Conservation (phyloP, 2,797 vertebrate genomes). For the Falco naumanni region DNA sequence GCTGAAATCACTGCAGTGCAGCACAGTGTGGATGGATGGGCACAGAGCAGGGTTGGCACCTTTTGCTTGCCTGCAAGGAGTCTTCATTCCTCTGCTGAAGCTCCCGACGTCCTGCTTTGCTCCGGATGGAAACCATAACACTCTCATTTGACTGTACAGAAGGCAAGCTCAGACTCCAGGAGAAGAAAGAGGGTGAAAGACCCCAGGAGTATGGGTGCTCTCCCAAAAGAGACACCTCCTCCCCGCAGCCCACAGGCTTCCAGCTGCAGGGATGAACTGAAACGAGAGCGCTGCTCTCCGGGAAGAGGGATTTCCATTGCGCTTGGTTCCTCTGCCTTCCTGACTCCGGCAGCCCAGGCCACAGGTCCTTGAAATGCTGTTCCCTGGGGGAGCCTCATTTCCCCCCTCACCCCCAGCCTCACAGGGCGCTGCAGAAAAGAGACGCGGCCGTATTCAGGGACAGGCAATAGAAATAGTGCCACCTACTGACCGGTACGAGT, state of each 20-base stretch:
- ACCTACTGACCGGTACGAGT: slow-evolving; percentile 24
- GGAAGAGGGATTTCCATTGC: neutral
- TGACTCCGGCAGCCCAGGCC: neutral
- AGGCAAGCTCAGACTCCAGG: neutral
- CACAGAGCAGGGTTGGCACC: neutral
- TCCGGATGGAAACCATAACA: neutral
- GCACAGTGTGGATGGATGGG: neutral
- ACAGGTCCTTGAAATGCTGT: neutral
- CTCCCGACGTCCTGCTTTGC: neutral
- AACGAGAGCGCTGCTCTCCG: fast-evolving
- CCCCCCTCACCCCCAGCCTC: neutral
- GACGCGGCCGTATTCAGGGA: neutral
- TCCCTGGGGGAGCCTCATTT: neutral
- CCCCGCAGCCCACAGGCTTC: neutral
- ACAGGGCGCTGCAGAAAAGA: neutral
- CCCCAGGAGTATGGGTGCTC: neutral
- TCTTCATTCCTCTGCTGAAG: neutral
- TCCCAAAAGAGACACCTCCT: neutral
- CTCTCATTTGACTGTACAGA: neutral
- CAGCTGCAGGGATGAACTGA: fast-evolving
- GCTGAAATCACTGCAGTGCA: neutral
- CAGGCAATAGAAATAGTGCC: slow-evolving; percentile 52
- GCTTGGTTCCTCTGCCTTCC: neutral
- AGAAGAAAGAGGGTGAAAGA: neutral
- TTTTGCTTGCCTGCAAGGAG: neutral